phyloP scores from a whole-genome alignment of 2,888 invertebrate genomes.

The Mimachlamys varia region DNA sequence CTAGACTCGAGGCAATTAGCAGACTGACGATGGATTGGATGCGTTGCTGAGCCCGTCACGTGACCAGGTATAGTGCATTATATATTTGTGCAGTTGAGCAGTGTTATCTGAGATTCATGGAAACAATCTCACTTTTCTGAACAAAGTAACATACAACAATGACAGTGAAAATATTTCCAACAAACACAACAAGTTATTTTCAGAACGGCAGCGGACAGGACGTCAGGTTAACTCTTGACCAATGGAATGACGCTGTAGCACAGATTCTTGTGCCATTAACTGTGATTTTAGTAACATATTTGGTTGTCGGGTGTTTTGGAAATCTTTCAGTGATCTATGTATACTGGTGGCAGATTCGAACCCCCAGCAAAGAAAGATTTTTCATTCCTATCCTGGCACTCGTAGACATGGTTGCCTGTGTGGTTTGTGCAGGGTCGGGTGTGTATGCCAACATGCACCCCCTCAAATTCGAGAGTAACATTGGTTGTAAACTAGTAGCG shows the following conservation, averaged over 20 bases:
- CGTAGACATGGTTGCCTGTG: not conserved
- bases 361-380: not conserved
- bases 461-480: not conserved
- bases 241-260: not conserved
- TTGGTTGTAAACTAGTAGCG: not conserved
- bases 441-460: not conserved
- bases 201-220: not conserved
- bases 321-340: not conserved
- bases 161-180: not conserved
- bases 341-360: not conserved
- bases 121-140: not conserved
- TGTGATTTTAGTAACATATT: not conserved
- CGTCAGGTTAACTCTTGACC: not conserved
- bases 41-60: not conserved
- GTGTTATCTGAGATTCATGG: not conserved
- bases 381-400: constrained; percentile 27
- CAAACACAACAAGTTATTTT: not conserved
- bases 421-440: not conserved
- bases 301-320: constrained; percentile 13
- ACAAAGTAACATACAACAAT: not conserved
- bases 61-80: not conserved
- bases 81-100: not conserved
- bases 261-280: not conserved
- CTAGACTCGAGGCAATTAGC: not conserved
- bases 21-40: not conserved